These are phyloP conservation scores for Dromaius novaehollandiae DNA, from an alignment of 2,113 vertebrate genomes.

Conservation along the genomic window DNA sequence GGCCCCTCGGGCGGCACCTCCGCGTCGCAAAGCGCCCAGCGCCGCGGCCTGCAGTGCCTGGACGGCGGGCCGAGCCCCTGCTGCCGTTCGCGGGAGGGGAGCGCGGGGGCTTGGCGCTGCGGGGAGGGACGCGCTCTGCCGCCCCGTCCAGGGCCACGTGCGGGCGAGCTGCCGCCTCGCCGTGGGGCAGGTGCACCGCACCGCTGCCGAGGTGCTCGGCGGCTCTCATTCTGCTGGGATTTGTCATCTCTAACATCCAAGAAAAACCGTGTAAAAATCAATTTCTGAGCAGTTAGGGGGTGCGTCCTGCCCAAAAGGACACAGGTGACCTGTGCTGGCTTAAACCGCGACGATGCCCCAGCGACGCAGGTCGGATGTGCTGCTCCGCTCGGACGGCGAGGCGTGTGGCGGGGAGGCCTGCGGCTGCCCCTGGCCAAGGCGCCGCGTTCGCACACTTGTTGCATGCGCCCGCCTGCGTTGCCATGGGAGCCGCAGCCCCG, in stretches of 20 bases:
- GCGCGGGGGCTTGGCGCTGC: no score
- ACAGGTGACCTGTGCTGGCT: neutral
- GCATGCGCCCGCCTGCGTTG: neutral
- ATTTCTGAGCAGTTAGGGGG: neutral
- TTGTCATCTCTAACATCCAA: accelerated
- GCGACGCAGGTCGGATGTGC: neutral
- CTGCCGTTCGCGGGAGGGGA: no score
- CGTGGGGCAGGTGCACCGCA: accelerated
- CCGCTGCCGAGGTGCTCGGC: neutral
- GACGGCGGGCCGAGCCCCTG: neutral
- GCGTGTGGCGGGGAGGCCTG: accelerated
- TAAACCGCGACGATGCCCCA: neutral
- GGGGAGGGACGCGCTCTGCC: neutral
- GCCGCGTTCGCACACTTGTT: neutral
- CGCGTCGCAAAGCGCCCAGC: neutral
- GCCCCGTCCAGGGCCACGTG: accelerated
- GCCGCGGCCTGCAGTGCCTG: no score
- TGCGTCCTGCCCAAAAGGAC: accelerated
- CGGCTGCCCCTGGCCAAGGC: neutral
- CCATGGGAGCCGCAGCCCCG: constrained; percentile 44
- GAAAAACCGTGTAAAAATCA: neutral
- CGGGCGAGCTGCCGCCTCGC: neutral
- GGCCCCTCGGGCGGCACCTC: neutral
- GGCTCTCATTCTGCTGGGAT: neutral
- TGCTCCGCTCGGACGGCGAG: neutral